Conservation (phyloP, 2,113 vertebrate species). For the Cardinalis cardinalis region DNA sequence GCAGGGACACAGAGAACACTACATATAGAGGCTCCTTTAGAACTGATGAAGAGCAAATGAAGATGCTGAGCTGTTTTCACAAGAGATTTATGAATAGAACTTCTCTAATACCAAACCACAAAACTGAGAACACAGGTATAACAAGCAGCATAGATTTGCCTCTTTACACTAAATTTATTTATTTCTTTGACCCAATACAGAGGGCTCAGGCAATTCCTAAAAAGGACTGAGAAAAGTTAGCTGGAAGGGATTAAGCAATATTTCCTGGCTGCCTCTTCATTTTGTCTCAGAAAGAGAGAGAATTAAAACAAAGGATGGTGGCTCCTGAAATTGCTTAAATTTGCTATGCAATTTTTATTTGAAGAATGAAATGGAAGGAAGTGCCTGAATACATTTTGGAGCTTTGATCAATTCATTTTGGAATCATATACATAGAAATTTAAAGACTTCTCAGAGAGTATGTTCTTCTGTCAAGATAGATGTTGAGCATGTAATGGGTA, state of each 20-base stretch:
- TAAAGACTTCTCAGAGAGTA: neutral
- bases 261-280: neutral
- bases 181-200: neutral
- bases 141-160: neutral
- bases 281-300: neutral
- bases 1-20: neutral
- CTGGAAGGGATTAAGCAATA: neutral
- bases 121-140: neutral
- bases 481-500: neutral
- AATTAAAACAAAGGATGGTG: neutral
- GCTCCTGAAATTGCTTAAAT: neutral
- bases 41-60: neutral
- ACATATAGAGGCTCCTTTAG: neutral
- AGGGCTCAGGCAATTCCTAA: neutral
- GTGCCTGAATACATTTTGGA: rapidly evolving
- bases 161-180: neutral
- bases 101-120: neutral
- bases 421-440: neutral
- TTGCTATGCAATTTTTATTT: neutral
- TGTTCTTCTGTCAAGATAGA: neutral
- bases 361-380: neutral
- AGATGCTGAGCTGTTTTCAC: neutral
- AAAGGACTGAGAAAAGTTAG: neutral
- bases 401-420: neutral
- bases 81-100: neutral